Conservation (phyloP, 2,797 vertebrate genomes). For the Tokudaia tokunoshimensis region DNA sequence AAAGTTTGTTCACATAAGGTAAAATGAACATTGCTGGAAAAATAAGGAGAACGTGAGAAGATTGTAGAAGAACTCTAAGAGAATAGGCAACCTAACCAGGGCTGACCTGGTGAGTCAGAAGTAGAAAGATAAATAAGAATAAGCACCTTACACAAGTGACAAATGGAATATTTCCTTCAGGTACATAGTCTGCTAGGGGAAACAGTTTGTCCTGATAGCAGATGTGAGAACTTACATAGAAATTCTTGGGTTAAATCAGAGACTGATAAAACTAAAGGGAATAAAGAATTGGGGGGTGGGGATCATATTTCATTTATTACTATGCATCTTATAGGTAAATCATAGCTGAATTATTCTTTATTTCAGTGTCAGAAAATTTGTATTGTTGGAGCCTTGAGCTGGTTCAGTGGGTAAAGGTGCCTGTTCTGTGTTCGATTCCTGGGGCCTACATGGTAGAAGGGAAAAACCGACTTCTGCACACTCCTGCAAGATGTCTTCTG, state of each 20-base stretch:
- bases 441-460: neutral
- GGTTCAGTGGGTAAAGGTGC: neutral
- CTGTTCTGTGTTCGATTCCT: neutral
- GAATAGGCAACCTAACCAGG: conserved; percentile 9
- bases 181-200: neutral
- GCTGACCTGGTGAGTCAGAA: neutral
- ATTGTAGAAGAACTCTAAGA: conserved; percentile 3
- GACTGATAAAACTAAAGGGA: neutral
- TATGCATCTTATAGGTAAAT: neutral
- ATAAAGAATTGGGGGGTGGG: conserved; percentile 1
- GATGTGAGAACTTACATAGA: neutral
- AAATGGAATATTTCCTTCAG: neutral
- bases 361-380: conserved; percentile 46
- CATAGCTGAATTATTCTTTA: conserved; percentile 11
- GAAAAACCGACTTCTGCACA: neutral
- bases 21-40: conserved; percentile 48
- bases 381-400: neutral
- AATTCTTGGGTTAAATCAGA: conserved; percentile 7
- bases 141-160: neutral
- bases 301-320: neutral
- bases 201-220: neutral
- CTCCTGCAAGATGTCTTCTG: neutral
- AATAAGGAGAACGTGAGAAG: neutral
- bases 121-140: neutral
- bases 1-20: conserved; percentile 14